Percentiles rank a stretch among this genome's conserved stretches.
These are phyloP conservation scores for Cephalotes varians DNA, from an alignment of 2,888 invertebrate species.

Conservation along the genomic window DNA sequence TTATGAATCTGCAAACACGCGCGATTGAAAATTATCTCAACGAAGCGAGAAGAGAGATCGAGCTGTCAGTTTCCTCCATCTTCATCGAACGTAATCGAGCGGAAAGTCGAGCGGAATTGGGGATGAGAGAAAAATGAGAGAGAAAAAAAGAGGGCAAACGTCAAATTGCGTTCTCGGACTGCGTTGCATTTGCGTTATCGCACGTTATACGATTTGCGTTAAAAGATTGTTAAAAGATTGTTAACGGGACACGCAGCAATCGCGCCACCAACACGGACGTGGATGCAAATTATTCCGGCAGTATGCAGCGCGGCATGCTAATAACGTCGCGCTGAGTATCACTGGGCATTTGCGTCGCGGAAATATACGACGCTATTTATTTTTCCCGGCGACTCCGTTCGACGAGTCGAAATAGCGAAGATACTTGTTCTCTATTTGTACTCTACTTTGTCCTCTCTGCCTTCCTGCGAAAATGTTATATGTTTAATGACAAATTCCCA, in stretches of 20 bases:
- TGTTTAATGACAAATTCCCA: not conserved
- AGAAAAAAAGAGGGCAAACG: not conserved
- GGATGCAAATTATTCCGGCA: slow-evolving; percentile 69
- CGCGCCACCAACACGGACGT: slow-evolving; percentile 61
- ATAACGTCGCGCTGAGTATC: slow-evolving; percentile 70
- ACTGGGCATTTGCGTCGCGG: slow-evolving; percentile 60
- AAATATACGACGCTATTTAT: slow-evolving; percentile 61
- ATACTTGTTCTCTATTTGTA: not conserved
- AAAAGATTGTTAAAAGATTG: slow-evolving; percentile 62
- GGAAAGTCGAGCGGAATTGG: not conserved
- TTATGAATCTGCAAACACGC: not conserved
- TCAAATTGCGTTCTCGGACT: not conserved
- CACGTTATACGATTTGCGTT: slow-evolving; percentile 30
- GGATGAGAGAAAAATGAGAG: not conserved
- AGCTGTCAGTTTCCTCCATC: not conserved
- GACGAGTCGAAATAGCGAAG: not conserved
- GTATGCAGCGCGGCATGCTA: slow-evolving; percentile 70
- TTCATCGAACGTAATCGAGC: not conserved
- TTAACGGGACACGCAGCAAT: slow-evolving; percentile 65
- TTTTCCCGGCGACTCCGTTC: slow-evolving; percentile 46
- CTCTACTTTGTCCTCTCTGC: not conserved
- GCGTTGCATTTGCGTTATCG: slow-evolving; percentile 3
- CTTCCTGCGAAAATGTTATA: not conserved
- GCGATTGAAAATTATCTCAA: slow-evolving; percentile 9
- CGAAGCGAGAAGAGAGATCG: not conserved